Base-by-base conservation (phyloP, 2,113 vertebrate species). In the Heterotilapia buettikoferi region DNA sequence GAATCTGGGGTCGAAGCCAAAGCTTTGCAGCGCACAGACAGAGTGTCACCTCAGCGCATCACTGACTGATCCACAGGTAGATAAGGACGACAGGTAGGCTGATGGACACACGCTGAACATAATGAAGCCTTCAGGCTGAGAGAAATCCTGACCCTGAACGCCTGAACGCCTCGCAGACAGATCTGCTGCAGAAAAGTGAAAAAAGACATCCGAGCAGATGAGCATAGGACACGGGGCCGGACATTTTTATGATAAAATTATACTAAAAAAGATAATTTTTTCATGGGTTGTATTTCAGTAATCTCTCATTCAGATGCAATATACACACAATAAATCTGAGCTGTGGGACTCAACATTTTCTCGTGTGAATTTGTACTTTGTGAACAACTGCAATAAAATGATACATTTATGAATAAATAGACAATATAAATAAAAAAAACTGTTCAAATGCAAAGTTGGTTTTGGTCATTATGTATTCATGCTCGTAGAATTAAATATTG, bases 51-150 rank as follows among this genome's bases (percentile, higher is more conserved):
- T 14, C 36, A 33, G 87, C 45, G 16, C 4, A 50, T 43, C 80
- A 16, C 13, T 6, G 82, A 66, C 26, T 10, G 87, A 85, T 89
- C 82, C 66, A 61, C 87, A 83, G 90, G 66, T 82, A 82, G 76
- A 84, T 88, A 81, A 82, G 84, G 80, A 50, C 38, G 76, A 84
- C 61, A 78, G 86, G 73, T 71, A 19, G 56, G 36, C 40, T 47
- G 83, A 90, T 1, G 11, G 83, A 90, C 71, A 43, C n/a, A 4
- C 80, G 3, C 2, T 4, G 26, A 3, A 29, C 66, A 84, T 26
- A 82, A 91, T 82, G 87, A 81, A 80, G 56, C 76, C 1, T 26
- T 29, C 38, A 0, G 36, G 59, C 56, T 29, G 40, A 29, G 9
- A 18, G 40, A 47, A 47, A 11, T 29, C 24, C 11, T 19, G 53